phyloP scores from a whole-genome alignment of 2,113 vertebrate species.

The Acinonyx jubatus region DNA sequence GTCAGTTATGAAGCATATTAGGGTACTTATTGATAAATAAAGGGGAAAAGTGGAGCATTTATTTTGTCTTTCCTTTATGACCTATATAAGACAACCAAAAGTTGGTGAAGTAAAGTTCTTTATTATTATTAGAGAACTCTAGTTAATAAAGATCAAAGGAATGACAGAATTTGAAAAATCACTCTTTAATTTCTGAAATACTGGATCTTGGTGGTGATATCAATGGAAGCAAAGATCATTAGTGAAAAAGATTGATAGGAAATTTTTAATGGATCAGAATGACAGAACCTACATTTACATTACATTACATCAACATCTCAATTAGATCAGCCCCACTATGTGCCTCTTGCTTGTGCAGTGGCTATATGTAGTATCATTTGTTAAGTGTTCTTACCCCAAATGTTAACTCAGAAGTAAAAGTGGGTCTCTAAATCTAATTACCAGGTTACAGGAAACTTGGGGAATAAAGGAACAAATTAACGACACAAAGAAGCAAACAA shows the following conservation, averaged over 20 bases:
- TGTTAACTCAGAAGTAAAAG: background rate
- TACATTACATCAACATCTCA: background rate
- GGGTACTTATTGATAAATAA: background rate
- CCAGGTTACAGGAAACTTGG: background rate
- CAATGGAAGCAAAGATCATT: background rate
- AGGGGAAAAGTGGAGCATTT: background rate
- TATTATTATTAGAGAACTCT: constrained; percentile 37
- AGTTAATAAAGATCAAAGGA: background rate
- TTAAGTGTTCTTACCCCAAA: background rate
- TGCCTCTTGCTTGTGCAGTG: background rate
- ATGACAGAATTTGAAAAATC: background rate
- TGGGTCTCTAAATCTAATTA: constrained; percentile 5
- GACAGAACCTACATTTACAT: background rate
- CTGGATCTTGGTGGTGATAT: background rate
- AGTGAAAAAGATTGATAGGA: background rate
- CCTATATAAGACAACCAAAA: background rate
- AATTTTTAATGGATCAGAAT: background rate
- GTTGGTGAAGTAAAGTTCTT: background rate
- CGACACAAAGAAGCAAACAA: constrained; percentile 22
- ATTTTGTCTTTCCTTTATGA: background rate
- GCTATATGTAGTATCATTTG: background rate
- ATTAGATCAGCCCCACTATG: background rate
- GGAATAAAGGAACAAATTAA: background rate
- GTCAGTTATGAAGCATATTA: background rate
- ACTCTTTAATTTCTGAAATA: background rate